phyloP scores from a whole-genome alignment of 2,797 vertebrate genomes.

The Luscinia megarhynchos region DNA sequence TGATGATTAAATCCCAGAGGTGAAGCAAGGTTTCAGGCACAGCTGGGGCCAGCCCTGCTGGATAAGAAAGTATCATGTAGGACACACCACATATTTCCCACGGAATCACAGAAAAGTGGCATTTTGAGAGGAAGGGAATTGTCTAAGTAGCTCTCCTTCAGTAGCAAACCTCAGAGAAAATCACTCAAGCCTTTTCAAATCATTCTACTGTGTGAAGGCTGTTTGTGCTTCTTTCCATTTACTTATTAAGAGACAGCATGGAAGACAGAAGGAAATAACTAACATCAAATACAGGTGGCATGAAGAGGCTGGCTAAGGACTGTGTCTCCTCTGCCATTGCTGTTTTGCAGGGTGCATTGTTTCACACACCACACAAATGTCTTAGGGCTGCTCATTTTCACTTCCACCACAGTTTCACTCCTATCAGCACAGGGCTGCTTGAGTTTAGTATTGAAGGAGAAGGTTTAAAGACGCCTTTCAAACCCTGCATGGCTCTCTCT shows the following conservation, averaged over 20 bases:
- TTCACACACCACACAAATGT: not conserved
- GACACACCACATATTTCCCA: not conserved
- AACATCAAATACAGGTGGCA: not conserved
- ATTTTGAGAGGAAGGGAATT: not conserved
- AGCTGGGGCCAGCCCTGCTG: not conserved
- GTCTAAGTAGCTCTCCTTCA: not conserved
- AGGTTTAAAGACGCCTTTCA: not conserved
- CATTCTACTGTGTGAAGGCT: not conserved
- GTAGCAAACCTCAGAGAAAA: not conserved
- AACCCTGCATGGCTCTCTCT: not conserved
- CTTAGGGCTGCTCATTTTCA: not conserved
- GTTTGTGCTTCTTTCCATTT: not conserved
- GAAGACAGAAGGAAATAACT: not conserved
- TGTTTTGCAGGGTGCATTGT: not conserved
- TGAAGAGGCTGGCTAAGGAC: not conserved
- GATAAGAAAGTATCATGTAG: not conserved
- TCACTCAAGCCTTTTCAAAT: not conserved
- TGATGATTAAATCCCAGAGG: not conserved
- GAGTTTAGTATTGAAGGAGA: not conserved
- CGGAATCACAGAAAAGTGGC: not conserved
- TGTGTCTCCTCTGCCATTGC: rapidly evolving
- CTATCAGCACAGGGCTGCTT: not conserved
- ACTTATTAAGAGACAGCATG: not conserved
- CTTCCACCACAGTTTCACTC: not conserved
- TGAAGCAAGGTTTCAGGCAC: slow-evolving; percentile 1